Evolutionary conservation across 2,888 invertebrate genomes (phyloP).

Genomic region (Prenolepis imparis): DNA sequence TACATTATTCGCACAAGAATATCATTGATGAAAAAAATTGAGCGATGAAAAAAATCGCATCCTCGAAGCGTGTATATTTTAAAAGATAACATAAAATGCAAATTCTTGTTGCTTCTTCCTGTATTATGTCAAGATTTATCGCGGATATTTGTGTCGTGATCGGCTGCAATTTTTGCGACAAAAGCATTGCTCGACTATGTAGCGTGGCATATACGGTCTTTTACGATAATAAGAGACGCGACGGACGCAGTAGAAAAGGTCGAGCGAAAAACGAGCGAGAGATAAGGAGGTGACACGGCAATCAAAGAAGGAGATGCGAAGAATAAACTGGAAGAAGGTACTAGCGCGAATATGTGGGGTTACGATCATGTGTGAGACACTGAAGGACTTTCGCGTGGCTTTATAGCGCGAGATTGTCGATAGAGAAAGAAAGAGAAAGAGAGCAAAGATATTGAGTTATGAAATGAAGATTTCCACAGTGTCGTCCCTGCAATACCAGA

Average conservation of each 20-base stretch:
- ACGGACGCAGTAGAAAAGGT: neutral
- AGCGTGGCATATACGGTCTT: conserved; percentile 18
- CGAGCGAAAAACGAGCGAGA: conserved; percentile 29
- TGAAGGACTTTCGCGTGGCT: conserved; percentile 40
- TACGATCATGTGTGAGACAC: conserved; percentile 1
- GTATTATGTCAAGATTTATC: conserved; percentile 19
- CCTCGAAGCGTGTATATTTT: neutral
- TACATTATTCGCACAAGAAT: neutral
- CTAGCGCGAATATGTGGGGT: conserved; percentile 18
- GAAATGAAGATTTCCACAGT: conserved; percentile 11
- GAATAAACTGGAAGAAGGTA: conserved; percentile 66
- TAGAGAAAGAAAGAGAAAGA: conserved; percentile 22
- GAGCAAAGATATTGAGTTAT: conserved; percentile 54
- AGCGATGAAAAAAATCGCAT: neutral
- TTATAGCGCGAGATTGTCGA: conserved; percentile 32
- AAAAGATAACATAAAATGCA: conserved; percentile 11
- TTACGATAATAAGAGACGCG: conserved; percentile 49
- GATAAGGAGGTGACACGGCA: conserved; percentile 30
- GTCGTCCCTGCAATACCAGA: conserved; percentile 15
- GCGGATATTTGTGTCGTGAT: conserved; percentile 11
- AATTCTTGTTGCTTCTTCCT: neutral
- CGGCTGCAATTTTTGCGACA: conserved; percentile 19
- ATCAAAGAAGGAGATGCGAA: conserved; percentile 50
- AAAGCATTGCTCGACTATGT: neutral
- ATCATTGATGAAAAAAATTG: neutral